Evolutionary conservation across 2,113 vertebrate genomes (phyloP).

Genomic region (Chlamydotis undulata): DNA sequence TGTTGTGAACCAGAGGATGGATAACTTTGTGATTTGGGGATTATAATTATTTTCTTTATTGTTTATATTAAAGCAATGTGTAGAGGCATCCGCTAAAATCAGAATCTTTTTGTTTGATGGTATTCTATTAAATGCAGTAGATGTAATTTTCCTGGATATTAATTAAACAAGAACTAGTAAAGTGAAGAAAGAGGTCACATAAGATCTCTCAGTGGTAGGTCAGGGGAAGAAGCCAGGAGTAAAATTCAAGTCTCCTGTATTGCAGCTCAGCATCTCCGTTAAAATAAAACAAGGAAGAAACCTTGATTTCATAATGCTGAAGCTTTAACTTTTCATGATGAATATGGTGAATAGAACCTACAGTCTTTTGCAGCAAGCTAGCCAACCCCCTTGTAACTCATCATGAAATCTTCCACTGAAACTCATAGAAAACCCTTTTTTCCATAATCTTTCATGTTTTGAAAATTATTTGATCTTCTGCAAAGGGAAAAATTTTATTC

Average conservation of each 20-base stretch:
- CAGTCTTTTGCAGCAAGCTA: not conserved
- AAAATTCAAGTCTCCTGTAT: not conserved
- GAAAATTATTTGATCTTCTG: not conserved
- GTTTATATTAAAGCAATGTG: not conserved
- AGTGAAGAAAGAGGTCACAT: not conserved
- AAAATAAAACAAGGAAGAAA: not conserved
- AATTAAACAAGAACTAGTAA: not conserved
- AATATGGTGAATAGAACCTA: not conserved
- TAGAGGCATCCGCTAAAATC: not conserved
- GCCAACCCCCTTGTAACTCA: not conserved
- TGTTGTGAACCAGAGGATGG: not conserved
- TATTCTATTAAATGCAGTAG: not conserved
- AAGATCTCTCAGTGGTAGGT: not conserved
- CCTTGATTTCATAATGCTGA: not conserved
- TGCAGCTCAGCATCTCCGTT: not conserved
- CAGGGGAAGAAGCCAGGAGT: not conserved
- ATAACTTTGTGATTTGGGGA: not conserved
- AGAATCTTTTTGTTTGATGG: not conserved
- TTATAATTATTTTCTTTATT: not conserved
- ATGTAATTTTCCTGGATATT: not conserved
- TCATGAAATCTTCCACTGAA: not conserved
- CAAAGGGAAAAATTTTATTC: not conserved
- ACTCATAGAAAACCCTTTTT: fast-evolving
- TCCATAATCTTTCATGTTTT: not conserved
- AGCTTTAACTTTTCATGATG: not conserved